These are phyloP conservation scores for Eolophus roseicapilla DNA, from an alignment of 2,113 vertebrate species.

Conservation along the genomic window DNA sequence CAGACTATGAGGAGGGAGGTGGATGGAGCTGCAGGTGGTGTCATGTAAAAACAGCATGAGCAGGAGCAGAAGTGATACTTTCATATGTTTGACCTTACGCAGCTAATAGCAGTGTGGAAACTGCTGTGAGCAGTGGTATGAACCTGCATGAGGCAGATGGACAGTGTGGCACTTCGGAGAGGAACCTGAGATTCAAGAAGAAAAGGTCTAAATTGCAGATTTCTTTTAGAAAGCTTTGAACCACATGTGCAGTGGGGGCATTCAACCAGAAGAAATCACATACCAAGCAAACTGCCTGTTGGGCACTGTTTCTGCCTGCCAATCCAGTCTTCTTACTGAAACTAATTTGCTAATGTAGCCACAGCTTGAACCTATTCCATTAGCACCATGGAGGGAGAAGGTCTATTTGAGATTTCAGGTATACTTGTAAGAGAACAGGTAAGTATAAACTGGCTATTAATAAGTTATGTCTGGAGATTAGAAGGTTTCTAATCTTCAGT, in stretches of 20 bases:
- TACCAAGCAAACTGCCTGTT: background rate
- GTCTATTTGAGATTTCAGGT: background rate
- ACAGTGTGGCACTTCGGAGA: background rate
- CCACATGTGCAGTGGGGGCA: background rate
- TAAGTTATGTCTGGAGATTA: background rate
- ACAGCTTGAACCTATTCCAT: background rate
- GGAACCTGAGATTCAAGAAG: background rate
- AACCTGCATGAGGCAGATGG: background rate
- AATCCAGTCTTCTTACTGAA: background rate
- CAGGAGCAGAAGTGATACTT: background rate
- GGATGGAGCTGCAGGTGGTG: background rate
- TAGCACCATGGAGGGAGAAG: background rate
- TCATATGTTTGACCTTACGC: background rate
- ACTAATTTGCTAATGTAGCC: background rate
- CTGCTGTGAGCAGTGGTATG: background rate
- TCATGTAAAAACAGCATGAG: background rate
- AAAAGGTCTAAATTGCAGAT: background rate
- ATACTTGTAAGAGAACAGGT: background rate
- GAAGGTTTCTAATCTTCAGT: background rate
- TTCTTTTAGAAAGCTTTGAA: background rate
- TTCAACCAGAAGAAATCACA: background rate
- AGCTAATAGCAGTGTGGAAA: background rate
- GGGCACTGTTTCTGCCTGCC: background rate
- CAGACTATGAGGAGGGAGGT: background rate
- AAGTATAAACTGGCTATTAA: background rate